Evolutionary conservation across 2,888 invertebrate genomes (phyloP).

Genomic region (Corythucha ciliata): DNA sequence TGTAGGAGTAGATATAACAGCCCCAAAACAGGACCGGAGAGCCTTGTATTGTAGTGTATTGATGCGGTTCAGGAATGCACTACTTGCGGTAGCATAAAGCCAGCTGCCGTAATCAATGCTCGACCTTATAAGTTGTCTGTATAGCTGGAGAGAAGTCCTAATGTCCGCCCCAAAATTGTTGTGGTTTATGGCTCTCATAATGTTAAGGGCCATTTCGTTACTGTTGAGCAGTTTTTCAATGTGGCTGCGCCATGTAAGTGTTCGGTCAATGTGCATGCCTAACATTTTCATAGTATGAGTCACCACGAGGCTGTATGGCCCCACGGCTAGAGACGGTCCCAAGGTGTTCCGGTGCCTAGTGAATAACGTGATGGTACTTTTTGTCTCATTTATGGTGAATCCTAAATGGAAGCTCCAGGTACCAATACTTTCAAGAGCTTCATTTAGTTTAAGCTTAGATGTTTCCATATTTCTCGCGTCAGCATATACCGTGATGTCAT

Average conservation of each 20-base stretch:
- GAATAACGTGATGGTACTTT: neutral
- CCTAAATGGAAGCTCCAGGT: neutral
- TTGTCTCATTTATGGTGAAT: neutral
- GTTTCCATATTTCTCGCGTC: conserved; percentile 17
- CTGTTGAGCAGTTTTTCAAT: neutral
- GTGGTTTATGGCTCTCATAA: neutral
- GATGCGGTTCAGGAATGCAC: too few relatives aligned
- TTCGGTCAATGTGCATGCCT: neutral
- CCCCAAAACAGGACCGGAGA: too few relatives aligned
- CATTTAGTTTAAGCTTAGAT: too few relatives aligned
- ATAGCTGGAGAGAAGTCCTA: neutral
- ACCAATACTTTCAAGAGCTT: neutral
- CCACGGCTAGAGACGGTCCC: neutral
- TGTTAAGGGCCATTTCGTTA: neutral
- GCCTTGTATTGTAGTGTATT: too few relatives aligned
- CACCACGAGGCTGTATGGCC: conserved; percentile 2
- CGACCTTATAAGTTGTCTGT: neutral
- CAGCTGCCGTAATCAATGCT: neutral
- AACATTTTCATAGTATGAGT: neutral
- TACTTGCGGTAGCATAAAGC: neutral
- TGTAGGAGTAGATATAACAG: too few relatives aligned
- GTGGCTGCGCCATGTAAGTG: neutral
- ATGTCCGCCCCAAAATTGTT: neutral
- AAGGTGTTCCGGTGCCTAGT: conserved; percentile 16
- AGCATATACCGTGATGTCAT: conserved; percentile 12